These are phyloP conservation scores for Cotesia vestalis DNA, from an alignment of 1,140 invertebrate genomes.

Conservation along the genomic window DNA sequence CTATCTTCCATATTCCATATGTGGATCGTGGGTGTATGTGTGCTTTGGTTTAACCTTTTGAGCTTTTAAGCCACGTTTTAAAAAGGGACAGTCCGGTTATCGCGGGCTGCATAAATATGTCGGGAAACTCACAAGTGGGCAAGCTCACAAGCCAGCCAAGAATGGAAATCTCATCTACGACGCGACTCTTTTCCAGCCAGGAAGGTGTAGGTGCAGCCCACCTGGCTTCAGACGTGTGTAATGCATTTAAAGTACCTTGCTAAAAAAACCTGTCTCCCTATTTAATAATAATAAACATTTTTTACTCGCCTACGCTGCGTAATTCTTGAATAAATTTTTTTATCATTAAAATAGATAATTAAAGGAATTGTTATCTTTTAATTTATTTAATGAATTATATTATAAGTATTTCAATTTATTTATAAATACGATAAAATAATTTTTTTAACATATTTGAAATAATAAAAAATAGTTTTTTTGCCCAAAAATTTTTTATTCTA, in stretches of 20 bases:
- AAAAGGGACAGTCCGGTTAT: conserved; percentile 52
- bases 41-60: conserved; percentile 35
- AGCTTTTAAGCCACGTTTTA: conserved; percentile 54
- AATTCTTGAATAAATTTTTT: too few relatives aligned
- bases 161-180: conserved; percentile 41
- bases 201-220: too few relatives aligned
- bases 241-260: conserved; percentile 56
- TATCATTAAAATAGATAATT: too few relatives aligned
- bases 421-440: too few relatives aligned
- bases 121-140: conserved; percentile 32
- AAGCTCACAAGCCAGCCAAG: conserved; percentile 16
- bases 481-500: too few relatives aligned
- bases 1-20: too few relatives aligned
- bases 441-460: too few relatives aligned
- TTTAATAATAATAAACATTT: conserved; percentile 38
- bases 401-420: too few relatives aligned
- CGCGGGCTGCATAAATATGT: conserved; percentile 53
- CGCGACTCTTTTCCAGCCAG: conserved; percentile 17
- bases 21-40: too few relatives aligned
- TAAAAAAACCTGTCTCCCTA: conserved; percentile 48
- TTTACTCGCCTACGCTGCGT: conserved; percentile 10
- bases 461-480: too few relatives aligned
- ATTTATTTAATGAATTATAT: too few relatives aligned
- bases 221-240: conserved; percentile 41
- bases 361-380: too few relatives aligned